Conservation (phyloP, 2,113 vertebrate genomes). For the Sphaerodactylus townsendi region DNA sequence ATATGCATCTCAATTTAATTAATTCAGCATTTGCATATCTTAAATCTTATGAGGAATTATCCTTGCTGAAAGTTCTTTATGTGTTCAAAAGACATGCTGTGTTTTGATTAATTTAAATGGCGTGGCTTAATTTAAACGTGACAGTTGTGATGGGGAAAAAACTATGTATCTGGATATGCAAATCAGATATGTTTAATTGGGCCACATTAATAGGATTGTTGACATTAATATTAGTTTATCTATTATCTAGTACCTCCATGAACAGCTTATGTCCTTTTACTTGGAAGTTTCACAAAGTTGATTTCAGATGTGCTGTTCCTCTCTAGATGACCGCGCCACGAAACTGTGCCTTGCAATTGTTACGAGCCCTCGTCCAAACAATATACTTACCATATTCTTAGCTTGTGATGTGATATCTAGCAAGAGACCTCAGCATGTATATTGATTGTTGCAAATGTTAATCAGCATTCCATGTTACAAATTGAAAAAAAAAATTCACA, state of each 20-base stretch:
- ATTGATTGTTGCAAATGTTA: too few species aligned
- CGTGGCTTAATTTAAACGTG: not conserved
- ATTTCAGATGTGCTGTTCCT: not conserved
- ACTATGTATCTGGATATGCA: not conserved
- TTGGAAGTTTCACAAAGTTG: not conserved
- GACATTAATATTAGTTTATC: not conserved
- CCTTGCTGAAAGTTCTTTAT: slow-evolving; percentile 2
- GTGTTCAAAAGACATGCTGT: slow-evolving; percentile 2
- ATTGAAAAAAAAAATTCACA: too few species aligned
- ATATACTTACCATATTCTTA: too few species aligned
- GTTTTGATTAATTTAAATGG: not conserved
- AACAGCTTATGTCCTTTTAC: not conserved
- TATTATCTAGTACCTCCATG: too few species aligned
- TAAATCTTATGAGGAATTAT: slow-evolving; percentile 5
- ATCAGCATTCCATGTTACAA: too few species aligned
- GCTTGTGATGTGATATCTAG: too few species aligned
- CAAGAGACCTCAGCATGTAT: too few species aligned
- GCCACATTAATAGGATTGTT: not conserved
- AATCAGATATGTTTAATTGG: not conserved
- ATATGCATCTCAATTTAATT: slow-evolving; percentile 12
- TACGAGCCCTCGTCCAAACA: not conserved
- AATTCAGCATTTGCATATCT: slow-evolving; percentile 9
- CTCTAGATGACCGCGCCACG: not conserved
- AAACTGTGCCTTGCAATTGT: not conserved
- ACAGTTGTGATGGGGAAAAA: slow-evolving; percentile 25